phyloP scores from a whole-genome alignment of 2,888 invertebrate genomes.

The Luperina testacea region DNA sequence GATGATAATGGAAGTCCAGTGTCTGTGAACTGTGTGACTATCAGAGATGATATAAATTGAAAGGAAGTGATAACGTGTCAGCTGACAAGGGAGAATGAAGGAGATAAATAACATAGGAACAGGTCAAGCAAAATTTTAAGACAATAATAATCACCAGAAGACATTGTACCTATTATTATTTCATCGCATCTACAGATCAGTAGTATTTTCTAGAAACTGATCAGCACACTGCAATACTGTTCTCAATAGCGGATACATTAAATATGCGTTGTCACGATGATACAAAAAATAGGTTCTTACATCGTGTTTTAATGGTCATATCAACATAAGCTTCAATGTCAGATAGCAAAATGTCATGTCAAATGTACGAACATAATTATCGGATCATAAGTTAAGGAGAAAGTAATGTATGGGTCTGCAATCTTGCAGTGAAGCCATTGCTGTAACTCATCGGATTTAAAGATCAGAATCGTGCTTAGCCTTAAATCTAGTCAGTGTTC shows the following conservation, averaged over 20 bases:
- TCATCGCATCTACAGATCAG: not conserved
- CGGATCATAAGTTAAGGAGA: slow-evolving; percentile 30
- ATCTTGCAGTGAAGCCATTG: slow-evolving; percentile 49
- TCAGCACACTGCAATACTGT: not conserved
- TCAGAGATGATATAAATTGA: not conserved
- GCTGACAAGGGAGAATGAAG: not conserved
- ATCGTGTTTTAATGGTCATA: slow-evolving; percentile 8
- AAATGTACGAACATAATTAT: slow-evolving; percentile 28
- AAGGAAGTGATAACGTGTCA: not conserved
- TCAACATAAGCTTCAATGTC: slow-evolving; percentile 22
- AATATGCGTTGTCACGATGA: slow-evolving; percentile 13
- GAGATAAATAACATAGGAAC: not conserved
- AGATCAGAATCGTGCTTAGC: slow-evolving; percentile 46
- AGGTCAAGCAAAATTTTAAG: not conserved
- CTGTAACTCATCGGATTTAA: slow-evolving; percentile 46
- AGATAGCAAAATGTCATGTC: slow-evolving; percentile 31
- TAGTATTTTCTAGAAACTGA: not conserved
- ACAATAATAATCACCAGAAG: not conserved
- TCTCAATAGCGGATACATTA: not conserved
- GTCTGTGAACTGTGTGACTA: too few species aligned
- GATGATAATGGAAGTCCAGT: not conserved
- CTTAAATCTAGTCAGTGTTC: slow-evolving; percentile 41
- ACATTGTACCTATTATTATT: not conserved
- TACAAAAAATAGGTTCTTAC: not conserved
- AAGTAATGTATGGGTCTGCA: slow-evolving; percentile 22